Base-by-base conservation (phyloP, 1,140 invertebrate genomes). In the Carposina sasakii region DNA sequence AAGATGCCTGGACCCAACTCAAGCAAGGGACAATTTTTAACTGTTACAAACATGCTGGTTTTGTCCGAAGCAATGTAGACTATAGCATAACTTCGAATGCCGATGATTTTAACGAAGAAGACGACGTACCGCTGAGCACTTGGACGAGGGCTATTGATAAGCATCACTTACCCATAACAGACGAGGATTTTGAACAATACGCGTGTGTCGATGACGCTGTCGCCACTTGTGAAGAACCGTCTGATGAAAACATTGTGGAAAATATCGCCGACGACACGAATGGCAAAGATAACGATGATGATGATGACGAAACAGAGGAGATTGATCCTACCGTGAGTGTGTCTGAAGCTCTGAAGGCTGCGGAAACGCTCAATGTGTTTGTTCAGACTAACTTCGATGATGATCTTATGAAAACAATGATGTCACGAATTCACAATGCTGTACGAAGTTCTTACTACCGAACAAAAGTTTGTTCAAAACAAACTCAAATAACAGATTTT, bases 351-450 rank as follows among this genome's bases (percentile, higher is more conserved):
- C 48, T 65, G 43, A 62, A 62, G 36, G 62, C 55, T 59, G 53
- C 56, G 22, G 56, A 65, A 65, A 43, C 40, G 30, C 50, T 62
- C 8, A 59, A 52, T 62, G 49, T 56, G 24, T 64, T 61, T 63
- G 60, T 66, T 40, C 59, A 66, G 13, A 45, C 56, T 57, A 63
- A 63, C 30, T 66, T 66, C 52, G 52, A 65, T 50, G 62, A 65
- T 58, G 58, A 65, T 28, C n/a, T 12, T 45, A 59, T 56, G 49
- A 61, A 62, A 62, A 61, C 20, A n/a, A 58, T 53, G 34, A 62
- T 63, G 48, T 60, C 57, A 33, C 51, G 53, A 30, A 42, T 63
- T 8, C 33, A 57, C 20, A 63, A 60, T 57, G 54, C 54, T 13
- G 48, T 60, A 10, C 50, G 57, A 39, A 60, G 24, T 45, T 55